Conservation (phyloP, 2,113 vertebrate species). For the Phrynosoma blainvillii region DNA sequence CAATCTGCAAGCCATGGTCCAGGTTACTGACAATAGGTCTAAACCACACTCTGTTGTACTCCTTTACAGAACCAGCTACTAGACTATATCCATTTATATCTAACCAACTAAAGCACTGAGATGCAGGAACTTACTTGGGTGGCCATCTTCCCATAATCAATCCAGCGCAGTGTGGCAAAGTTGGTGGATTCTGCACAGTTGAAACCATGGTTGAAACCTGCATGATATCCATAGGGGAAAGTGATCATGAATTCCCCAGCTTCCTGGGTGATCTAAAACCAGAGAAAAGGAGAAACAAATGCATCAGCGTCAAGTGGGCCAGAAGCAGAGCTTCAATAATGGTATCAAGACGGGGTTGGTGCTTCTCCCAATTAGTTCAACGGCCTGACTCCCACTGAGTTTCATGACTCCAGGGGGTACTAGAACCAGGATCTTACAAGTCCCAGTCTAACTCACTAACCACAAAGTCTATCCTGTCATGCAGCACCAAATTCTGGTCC, state of each 20-base stretch:
- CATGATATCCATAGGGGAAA: constrained; percentile 96
- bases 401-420: background rate
- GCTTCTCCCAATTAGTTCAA: too few relatives aligned
- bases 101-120: background rate
- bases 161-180: constrained; percentile 95
- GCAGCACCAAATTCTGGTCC: background rate
- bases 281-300: background rate
- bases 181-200: constrained; percentile 98
- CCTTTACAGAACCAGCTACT: too few relatives aligned
- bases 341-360: too few relatives aligned
- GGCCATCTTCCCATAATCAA: constrained; percentile 97
- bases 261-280: constrained; percentile 91
- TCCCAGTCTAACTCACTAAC: too few relatives aligned
- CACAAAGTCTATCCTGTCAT: too few relatives aligned
- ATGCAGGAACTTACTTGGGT: constrained; percentile 80
- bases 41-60: background rate
- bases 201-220: constrained; percentile 98
- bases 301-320: background rate
- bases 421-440: too few relatives aligned
- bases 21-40: background rate
- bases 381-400: background rate
- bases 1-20: background rate
- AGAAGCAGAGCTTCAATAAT: background rate
- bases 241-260: constrained; percentile 98
- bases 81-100: fast-evolving